These are phyloP conservation scores for Malthinus seriepunctatus DNA, from an alignment of 2,888 invertebrate species.

Conservation along the genomic window DNA sequence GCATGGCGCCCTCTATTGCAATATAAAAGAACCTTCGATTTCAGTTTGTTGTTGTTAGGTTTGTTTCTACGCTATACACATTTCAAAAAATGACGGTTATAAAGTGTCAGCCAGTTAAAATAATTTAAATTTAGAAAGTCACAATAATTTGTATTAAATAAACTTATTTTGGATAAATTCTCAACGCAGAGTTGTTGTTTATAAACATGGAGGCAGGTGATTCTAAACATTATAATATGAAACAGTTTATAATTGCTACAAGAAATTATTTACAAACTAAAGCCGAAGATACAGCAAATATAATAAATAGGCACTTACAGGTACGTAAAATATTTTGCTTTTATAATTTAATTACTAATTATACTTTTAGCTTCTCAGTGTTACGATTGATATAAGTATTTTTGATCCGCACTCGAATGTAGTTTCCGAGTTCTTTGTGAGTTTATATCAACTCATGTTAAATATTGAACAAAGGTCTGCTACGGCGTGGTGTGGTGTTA, in stretches of 20 bases:
- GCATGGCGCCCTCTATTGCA: too few species aligned
- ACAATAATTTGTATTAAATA: too few species aligned
- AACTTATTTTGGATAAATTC: too few species aligned
- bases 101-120: too few species aligned
- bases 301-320: slow-evolving; percentile 58
- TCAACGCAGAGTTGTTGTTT: too few species aligned
- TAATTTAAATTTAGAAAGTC: too few species aligned
- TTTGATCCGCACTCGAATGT: slow-evolving; percentile 69
- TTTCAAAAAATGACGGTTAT: too few species aligned
- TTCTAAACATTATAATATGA: slow-evolving; percentile 49
- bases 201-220: background rate
- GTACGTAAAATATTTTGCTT: slow-evolving; percentile 21
- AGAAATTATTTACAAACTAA: slow-evolving; percentile 60
- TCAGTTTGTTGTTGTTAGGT: too few species aligned
- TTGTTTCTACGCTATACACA: too few species aligned
- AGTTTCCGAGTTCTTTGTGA: slow-evolving; percentile 69
- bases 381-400: slow-evolving; percentile 65
- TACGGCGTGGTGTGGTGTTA: slow-evolving; percentile 67
- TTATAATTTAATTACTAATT: background rate
- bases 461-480: slow-evolving; percentile 60
- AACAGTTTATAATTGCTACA: slow-evolving; percentile 60
- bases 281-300: slow-evolving; percentile 58
- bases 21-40: too few species aligned
- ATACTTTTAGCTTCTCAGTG: slow-evolving; percentile 63
- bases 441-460: slow-evolving; percentile 67